These are phyloP conservation scores for Linurgus olivaceus DNA, from an alignment of 2,797 vertebrate species.

Conservation along the genomic window DNA sequence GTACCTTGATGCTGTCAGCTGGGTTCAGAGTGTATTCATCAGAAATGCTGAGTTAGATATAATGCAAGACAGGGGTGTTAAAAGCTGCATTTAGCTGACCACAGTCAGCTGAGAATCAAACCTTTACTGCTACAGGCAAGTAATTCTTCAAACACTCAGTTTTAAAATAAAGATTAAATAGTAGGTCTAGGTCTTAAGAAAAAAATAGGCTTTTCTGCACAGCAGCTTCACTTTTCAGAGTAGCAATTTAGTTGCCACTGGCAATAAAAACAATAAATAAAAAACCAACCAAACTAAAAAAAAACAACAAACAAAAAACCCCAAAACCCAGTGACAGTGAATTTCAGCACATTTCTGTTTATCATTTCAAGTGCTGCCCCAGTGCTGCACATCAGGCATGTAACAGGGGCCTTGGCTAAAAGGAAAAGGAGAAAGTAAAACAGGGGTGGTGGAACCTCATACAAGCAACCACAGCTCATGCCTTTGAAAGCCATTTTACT, in stretches of 20 bases:
- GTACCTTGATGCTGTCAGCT: not conserved
- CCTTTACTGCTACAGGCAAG: not conserved
- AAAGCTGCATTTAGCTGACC: not conserved
- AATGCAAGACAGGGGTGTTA: not conserved
- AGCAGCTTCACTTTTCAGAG: not conserved
- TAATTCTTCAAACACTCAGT: not conserved
- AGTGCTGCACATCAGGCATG: accelerated
- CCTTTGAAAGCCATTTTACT: not conserved
- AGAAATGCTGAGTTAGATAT: not conserved
- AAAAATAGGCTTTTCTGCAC: not conserved
- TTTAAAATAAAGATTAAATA: not conserved
- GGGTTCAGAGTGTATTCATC: not conserved
- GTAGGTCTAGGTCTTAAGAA: not conserved
- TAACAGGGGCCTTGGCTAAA: not conserved
- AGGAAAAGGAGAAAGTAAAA: not conserved
- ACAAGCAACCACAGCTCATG: accelerated
- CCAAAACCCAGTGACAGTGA: not conserved
- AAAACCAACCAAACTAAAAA: not conserved
- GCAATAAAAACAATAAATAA: not conserved
- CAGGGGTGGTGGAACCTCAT: not conserved
- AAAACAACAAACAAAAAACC: not conserved
- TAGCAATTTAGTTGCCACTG: not conserved
- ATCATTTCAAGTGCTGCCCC: not conserved
- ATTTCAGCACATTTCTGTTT: not conserved
- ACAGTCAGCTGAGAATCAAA: not conserved